Evolutionary conservation across 2,888 invertebrate species (phyloP), one percentile per base, ranked within the genome.

Genomic region (Eurois occulta): DNA sequence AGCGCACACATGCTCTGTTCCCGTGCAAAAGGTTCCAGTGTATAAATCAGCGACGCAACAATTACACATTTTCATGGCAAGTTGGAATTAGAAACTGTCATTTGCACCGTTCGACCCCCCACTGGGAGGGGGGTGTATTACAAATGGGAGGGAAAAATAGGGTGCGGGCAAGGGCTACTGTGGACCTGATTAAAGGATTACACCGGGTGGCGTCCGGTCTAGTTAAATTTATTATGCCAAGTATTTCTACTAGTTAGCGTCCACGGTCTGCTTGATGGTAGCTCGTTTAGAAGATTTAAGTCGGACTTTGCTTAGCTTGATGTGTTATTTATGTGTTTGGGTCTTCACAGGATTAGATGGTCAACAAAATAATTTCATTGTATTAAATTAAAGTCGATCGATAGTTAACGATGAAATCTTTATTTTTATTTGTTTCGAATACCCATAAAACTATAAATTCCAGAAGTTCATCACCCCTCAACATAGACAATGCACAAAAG

Each of bases 21-120:
- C 92, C 93, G 93, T 91, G 94, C 92, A 92, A 94, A 94, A 94
- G 94, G 93, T 91, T 92, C 93, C 91, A 95, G 94, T 96, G 94
- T 96, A 96, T 96, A 96, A 96, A 96, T 96, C 96, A 96, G 94
- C 96, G 93, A 93, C 93, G 93, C 96, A 96, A 96, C 97, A 97
- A 97, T 97, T 97, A 96, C 97, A 97, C 96, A 97, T 96, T 97
- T 96, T 96, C 96, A 96, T 96, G 97, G 96, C 96, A 96, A 96
- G 95, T 96, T 96, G 95, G 97, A 97, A 97, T 97, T 97, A 97
- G 97, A 96, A 97, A 97, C 97, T 97, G 97, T 97, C 97, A 97
- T 97, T 97, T 97, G 96, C 97, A 97, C 95, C 96, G 94, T 96
- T 95, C 94, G 94, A 94, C 95, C 93, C 88, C 88, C 71, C 73